Percentiles rank a stretch among this genome's conserved stretches.
Evolutionary conservation across 2,797 vertebrate genomes (phyloP).

Genomic region (Rhabdomys pumilio): DNA sequence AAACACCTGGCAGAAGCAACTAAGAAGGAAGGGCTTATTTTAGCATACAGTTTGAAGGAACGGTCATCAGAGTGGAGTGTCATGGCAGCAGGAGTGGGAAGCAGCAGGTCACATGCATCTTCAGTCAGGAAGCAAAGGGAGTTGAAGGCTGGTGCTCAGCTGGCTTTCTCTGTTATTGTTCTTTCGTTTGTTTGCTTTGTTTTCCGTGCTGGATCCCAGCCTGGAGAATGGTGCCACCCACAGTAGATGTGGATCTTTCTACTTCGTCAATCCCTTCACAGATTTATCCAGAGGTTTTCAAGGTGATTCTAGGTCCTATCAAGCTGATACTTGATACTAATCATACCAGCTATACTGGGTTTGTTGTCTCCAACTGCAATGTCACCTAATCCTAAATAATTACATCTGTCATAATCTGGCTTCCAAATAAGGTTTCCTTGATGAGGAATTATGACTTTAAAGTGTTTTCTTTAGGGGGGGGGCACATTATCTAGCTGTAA

Average conservation of each 20-base stretch:
- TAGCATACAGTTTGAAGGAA: too few relatives aligned
- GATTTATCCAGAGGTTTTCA: not conserved
- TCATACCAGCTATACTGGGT: not conserved
- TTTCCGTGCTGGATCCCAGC: too few relatives aligned
- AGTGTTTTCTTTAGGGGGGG: not conserved
- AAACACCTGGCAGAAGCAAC: not conserved
- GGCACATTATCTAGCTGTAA: not conserved
- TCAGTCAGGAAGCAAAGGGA: not conserved
- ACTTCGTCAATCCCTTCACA: not conserved
- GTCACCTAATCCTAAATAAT: not conserved
- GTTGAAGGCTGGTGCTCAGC: too few relatives aligned
- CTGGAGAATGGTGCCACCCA: not conserved
- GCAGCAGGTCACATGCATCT: not conserved
- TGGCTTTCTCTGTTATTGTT: not conserved
- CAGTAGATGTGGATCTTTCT: not conserved
- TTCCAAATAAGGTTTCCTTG: constrained; percentile 25
- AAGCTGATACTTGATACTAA: not conserved
- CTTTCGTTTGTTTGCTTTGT: not conserved
- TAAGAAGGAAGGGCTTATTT: too few relatives aligned
- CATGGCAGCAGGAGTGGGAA: not conserved
- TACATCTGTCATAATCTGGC: not conserved
- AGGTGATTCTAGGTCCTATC: not conserved
- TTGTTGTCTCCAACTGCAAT: not conserved
- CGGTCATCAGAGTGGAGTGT: too few relatives aligned
- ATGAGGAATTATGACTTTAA: not conserved